A percentile compares a stretch with the other conserved stretches of the same genome.
phyloP scores from a whole-genome alignment of 2,888 invertebrate genomes.

The Lottia gigantea region DNA sequence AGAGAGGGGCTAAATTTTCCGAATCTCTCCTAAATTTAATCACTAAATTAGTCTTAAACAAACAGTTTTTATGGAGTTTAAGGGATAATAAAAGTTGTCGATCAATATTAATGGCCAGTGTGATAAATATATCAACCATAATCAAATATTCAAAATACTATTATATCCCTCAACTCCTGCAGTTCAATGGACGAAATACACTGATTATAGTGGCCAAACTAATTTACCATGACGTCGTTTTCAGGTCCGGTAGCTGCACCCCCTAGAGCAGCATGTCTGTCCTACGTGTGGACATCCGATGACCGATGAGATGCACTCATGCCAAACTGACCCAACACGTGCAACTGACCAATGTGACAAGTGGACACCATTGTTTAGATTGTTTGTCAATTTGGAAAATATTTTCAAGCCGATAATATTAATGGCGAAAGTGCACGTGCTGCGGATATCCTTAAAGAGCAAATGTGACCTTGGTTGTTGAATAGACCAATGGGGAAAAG shows the following conservation, averaged over 20 bases:
- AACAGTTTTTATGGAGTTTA: slow-evolving; percentile 1
- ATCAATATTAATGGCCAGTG: slow-evolving; percentile 6
- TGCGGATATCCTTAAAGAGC: slow-evolving; percentile 4
- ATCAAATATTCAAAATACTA: slow-evolving; percentile 8
- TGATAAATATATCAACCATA: slow-evolving; percentile 8
- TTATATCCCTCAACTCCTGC: not conserved
- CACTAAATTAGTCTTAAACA: not conserved
- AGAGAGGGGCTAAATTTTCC: no score
- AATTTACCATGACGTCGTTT: slow-evolving; percentile 9
- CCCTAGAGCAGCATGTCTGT: not conserved
- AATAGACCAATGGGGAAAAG: no score
- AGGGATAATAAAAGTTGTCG: slow-evolving; percentile 3
- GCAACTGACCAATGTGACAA: not conserved
- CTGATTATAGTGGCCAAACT: not conserved
- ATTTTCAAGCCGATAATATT: slow-evolving; percentile 5
- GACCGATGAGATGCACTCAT: slow-evolving; percentile 6
- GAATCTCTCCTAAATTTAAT: not conserved
- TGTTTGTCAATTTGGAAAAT: slow-evolving; percentile 10
- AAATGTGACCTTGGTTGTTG: no score
- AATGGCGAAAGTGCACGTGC: not conserved
- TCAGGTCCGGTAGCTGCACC: not conserved
- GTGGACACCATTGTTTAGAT: slow-evolving; percentile 2
- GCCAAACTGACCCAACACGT: slow-evolving; percentile 3
- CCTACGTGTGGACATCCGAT: slow-evolving; percentile 6
- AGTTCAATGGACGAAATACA: not conserved